Conservation (phyloP, 2,797 vertebrate genomes). For the Sebastes hubbsi region DNA sequence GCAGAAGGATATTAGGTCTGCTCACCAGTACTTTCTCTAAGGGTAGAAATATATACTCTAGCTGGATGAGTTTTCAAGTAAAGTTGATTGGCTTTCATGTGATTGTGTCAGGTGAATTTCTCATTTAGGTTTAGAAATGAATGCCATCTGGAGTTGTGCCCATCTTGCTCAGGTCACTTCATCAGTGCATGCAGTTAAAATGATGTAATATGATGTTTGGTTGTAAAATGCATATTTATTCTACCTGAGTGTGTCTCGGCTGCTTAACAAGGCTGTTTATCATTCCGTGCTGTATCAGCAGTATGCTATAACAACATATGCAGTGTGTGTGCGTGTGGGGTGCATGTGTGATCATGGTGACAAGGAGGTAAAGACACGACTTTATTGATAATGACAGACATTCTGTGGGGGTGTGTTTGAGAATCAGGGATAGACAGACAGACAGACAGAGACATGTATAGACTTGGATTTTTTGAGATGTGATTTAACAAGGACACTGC, state of each 20-base stretch:
- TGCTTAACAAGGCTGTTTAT: slow-evolving; percentile 1
- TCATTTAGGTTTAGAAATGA: background rate
- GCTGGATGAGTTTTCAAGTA: background rate
- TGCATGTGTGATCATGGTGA: background rate
- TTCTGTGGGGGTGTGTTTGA: background rate
- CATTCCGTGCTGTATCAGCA: background rate
- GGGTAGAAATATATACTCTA: background rate
- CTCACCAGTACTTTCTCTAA: background rate
- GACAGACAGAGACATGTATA: background rate
- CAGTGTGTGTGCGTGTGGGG: background rate
- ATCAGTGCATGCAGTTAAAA: background rate
- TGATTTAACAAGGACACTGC: slow-evolving; percentile 9
- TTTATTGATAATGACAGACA: slow-evolving; percentile 30
- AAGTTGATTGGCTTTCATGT: background rate
- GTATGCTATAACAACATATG: background rate
- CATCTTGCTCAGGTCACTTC: background rate
- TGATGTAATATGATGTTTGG: background rate
- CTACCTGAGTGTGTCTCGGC: background rate
- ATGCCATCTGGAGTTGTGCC: background rate
- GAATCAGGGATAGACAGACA: background rate
- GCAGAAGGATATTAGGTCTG: background rate
- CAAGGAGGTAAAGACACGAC: slow-evolving; percentile 9
- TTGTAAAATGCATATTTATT: background rate
- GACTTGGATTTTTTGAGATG: background rate
- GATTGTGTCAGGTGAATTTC: background rate